Evolutionary conservation across 2,888 invertebrate species (phyloP), one percentile per base, ranked within the genome.

Genomic region (Cephonodes hylas): DNA sequence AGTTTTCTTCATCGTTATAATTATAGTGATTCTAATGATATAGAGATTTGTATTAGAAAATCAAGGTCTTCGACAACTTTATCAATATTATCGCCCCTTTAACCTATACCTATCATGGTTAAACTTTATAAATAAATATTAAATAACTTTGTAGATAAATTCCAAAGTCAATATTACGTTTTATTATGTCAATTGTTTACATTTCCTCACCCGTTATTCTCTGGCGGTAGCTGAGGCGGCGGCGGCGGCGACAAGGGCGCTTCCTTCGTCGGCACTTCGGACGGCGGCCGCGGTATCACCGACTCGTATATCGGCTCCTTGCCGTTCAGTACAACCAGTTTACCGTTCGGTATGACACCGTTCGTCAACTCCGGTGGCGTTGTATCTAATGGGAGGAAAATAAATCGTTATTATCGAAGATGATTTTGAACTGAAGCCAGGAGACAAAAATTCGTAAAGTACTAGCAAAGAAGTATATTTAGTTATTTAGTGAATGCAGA

Each of bases 251-350:
- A 80, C 8, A 82, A 72, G 1, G 81, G 69, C 13, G 79, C 75
- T 77, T 63, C 91, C 15, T 62, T 65, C 31, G 64, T 72, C n/a
- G 65, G 64, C 15, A 65, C 79, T 8, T 75, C 77, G 0, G 74
- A 65, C 46, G 94, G 94, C 45, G 95, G 95, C 5, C 96, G 91
- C 1, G 96, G 96, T 67, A 96, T 93, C 5, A 97, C 96, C 0
- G 97, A 95, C 80, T 97, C 97, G 81, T 97, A 97, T 69, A 97
- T 97, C 0, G 97, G 97, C 84, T 96, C 96, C 64, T 94, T 94
- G 59, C 88, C 83, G 61, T 93, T 89, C 4, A 93, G 71, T 0
- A 89, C 83, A 0, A 88, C 81, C 1, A 91, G 77, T 34, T 93
- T 93, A 1, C 93, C 94, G 64, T 93, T 93, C 0, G 94, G 93